phyloP scores from a whole-genome alignment of 2,888 invertebrate species.

The Stomorhina lunata region DNA sequence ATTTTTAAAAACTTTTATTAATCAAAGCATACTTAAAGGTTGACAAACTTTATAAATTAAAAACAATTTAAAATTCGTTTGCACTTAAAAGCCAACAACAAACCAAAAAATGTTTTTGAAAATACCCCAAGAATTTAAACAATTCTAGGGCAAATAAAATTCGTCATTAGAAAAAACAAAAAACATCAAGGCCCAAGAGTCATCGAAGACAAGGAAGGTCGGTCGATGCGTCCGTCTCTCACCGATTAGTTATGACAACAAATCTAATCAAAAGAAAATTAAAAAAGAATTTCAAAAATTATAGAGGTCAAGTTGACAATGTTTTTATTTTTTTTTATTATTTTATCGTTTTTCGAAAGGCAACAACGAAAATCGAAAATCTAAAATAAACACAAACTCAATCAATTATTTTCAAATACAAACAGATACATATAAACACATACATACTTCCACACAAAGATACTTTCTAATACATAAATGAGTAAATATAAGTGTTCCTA shows the following conservation, averaged over 20 bases:
- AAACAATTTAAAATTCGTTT: no score
- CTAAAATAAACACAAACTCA: slow-evolving; percentile 4
- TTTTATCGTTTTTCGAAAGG: slow-evolving; percentile 5
- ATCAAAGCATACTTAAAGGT: no score
- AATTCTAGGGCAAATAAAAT: no score
- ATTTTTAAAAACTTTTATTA: no score
- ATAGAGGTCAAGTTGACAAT: slow-evolving; percentile 52
- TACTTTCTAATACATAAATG: background rate
- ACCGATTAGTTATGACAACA: background rate
- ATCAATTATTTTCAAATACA: background rate
- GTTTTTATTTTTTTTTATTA: background rate
- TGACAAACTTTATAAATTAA: no score
- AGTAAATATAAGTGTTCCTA: background rate
- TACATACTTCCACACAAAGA: background rate
- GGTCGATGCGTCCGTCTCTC: no score
- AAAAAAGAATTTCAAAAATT: slow-evolving; percentile 8
- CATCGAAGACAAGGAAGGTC: no score
- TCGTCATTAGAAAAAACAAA: no score
- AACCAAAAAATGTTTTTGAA: no score
- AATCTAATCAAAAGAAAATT: background rate
- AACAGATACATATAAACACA: background rate
- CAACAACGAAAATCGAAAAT: background rate
- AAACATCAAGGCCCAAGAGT: no score
- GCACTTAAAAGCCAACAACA: no score
- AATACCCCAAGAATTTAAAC: no score